Evolutionary conservation across 2,888 invertebrate genomes (phyloP).

Genomic region (Tetanocera ferruginea): DNA sequence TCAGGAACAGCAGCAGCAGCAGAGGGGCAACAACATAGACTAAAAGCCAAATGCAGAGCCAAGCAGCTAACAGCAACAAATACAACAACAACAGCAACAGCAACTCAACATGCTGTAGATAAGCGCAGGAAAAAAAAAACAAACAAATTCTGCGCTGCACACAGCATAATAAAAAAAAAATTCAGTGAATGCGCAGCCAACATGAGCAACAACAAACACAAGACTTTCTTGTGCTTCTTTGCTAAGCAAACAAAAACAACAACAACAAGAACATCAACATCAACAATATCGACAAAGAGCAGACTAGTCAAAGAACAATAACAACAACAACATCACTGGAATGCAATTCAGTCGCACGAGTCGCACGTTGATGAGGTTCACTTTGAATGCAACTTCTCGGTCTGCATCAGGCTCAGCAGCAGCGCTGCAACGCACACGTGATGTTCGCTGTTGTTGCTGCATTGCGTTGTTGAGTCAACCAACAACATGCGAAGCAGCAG

Average conservation of each 20-base stretch:
- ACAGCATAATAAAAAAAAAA: background rate
- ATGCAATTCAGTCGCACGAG: constrained; percentile 6
- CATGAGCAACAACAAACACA: background rate
- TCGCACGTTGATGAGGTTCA: no score
- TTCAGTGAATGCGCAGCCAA: background rate
- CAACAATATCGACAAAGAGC: no score
- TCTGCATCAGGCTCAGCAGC: background rate
- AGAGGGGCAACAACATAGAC: background rate
- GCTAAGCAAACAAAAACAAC: no score
- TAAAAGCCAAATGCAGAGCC: background rate
- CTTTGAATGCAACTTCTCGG: background rate
- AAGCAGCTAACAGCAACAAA: background rate
- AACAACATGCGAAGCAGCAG: background rate
- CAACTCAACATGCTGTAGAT: background rate
- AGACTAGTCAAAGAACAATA: no score
- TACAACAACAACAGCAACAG: background rate
- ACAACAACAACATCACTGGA: no score
- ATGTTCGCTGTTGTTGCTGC: background rate
- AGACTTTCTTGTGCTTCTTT: no score
- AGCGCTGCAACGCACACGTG: background rate
- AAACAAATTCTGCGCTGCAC: background rate
- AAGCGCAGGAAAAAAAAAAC: background rate
- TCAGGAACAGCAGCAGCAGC: background rate
- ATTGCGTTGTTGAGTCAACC: background rate
- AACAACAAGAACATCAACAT: no score